Evolutionary conservation across 1,140 invertebrate species (phyloP).

Genomic region (Neodiprion lecontei): DNA sequence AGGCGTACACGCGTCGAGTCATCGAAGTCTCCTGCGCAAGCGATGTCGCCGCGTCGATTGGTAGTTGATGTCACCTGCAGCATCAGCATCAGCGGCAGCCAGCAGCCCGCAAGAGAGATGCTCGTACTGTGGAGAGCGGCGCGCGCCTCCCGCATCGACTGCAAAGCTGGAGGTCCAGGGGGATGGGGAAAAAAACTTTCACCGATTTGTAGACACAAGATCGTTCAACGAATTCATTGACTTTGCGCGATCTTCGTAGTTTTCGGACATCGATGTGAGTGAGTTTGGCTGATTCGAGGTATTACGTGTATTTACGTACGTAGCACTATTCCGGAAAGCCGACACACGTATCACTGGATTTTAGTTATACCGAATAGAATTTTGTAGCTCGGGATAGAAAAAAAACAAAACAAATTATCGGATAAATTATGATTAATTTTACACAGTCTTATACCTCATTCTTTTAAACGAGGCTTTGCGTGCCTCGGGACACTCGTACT

Average conservation of each 20-base stretch:
- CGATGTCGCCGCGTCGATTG: conserved; percentile 2
- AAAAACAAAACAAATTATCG: background rate
- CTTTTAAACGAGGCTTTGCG: background rate
- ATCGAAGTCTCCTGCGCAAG: background rate
- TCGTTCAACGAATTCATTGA: conserved; percentile 5
- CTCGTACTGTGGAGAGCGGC: background rate
- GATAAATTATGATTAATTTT: conserved; percentile 6
- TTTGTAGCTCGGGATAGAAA: background rate
- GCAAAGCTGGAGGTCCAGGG: background rate
- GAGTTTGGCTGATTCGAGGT: no score
- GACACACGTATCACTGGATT: background rate
- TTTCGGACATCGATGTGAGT: background rate
- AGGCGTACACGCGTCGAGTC: background rate
- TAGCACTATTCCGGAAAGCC: background rate
- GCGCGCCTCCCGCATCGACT: background rate
- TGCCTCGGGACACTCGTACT: conserved; percentile 4
- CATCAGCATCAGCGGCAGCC: background rate
- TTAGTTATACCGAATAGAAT: background rate
- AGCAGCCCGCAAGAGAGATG: background rate
- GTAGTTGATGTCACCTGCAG: conserved; percentile 7
- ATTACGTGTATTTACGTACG: background rate
- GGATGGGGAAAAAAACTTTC: conserved; percentile 4
- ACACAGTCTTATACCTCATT: background rate
- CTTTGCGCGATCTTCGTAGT: background rate
- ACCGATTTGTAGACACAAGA: background rate